Evolutionary conservation across 2,888 invertebrate genomes (phyloP), one percentile per base, ranked within the genome.

Genomic region (Theodoxus fluviatilis): DNA sequence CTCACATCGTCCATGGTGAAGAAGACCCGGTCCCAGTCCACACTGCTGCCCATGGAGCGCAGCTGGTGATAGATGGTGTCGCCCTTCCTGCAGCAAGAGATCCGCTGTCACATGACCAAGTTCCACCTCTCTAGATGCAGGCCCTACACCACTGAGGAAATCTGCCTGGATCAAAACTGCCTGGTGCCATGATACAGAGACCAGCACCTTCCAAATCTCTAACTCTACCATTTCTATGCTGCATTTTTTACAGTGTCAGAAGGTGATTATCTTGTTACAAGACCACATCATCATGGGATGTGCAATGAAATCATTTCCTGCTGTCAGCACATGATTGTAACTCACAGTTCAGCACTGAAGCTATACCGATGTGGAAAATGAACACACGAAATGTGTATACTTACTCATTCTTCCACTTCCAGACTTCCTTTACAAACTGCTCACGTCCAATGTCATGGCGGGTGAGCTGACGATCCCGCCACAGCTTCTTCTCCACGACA

Each of bases 361-460:
- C 22, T 15, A 15, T n/a, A n/a, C 12, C 43, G 15, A 43, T 43
- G 43, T 43, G 43, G 43, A 12, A 43, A 43, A 43, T 43, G 9
- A 15, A 43, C 43, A 43, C 15, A 12, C 15, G 43, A 12, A 12
- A 15, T 9, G 43, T 43, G 9, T 22, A 12, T 22, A 84, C 89
- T 88, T 84, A 92, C 92, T 94, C 93, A 71, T 93, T 90, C 83
- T 96, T 96, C 98, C 98, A 99, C 72, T 94, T 91, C 98, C 97
- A 98, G 38, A 98, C 93, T 85, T 94, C 92, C 57, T 95, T 92
- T 69, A 96, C 91, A 86, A 99, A 99, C 80, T 92, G 92, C 69
- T 97, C 95, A 69, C 98, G 90, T 0, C 99, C 99, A n/a, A 99
- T 88, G 83, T 98, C 95, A 84, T 98, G 96, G 15, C 98, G 90